Conservation (phyloP, 2,797 vertebrate species). For the Pelochelys cantorii region DNA sequence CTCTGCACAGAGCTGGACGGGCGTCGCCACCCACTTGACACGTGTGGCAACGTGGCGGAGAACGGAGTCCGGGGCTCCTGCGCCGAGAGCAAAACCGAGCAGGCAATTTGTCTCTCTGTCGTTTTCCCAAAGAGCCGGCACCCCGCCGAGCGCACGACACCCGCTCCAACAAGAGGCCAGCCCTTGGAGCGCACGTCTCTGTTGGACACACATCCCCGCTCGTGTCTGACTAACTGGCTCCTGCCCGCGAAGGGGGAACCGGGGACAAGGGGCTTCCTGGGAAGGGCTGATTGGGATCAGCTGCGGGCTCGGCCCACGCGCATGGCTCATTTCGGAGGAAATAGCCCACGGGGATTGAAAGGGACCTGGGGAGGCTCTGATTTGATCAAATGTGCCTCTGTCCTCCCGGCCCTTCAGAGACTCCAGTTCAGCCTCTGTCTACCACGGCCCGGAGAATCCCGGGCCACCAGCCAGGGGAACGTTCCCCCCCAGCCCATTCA, state of each 20-base stretch:
- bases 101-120: not conserved
- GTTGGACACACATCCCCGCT: not conserved
- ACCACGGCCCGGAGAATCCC: too few relatives aligned
- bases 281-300: not conserved
- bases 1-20: not conserved
- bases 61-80: not conserved
- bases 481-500: not conserved
- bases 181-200: not conserved
- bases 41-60: not conserved
- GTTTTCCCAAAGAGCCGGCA: not conserved
- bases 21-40: not conserved
- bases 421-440: not conserved
- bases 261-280: not conserved
- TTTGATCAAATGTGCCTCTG: not conserved
- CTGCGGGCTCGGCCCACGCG: not conserved
- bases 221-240: not conserved
- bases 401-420: not conserved
- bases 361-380: not conserved
- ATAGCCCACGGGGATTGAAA: not conserved
- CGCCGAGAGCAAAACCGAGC: not conserved
- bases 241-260: not conserved
- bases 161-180: not conserved
- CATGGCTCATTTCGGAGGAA: not conserved
- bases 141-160: not conserved
- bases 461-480: too few relatives aligned